Evolutionary conservation across 2,888 invertebrate species (phyloP), one percentile per base, ranked within the genome.

Genomic region (Drosophila planitibia): DNA sequence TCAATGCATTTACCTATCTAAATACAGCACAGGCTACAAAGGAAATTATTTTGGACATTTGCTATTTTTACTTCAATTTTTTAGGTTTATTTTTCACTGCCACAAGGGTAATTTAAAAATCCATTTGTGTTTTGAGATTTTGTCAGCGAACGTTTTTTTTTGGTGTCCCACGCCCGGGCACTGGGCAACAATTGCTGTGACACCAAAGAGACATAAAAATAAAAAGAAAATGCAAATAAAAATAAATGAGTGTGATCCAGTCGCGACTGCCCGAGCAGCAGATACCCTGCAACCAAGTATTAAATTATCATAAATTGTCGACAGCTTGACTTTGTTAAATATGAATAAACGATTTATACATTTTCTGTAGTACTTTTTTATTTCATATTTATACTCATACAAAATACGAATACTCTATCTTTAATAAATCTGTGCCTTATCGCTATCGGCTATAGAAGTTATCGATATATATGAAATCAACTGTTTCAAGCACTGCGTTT

Each of bases 51-150:
- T 47, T 32, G 6, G 51, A 64, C 19, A 37, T 22, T 28, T 59
- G 2, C 30, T 53, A 49, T 51, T 51, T 25, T 47, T 53, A n/a
- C 28, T 37, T 52, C n/a, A 35, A 5, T 35, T 35, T 35, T 4
- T 35, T 35, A 35, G 33, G 12, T 32, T 32, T 12, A 1, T 12
- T 30, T 49, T 47, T 33, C 33, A 58, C 62, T 74, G 88, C 76
- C 86, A 83, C 86, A 74, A 85, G 87, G 87, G 90, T 87, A 87
- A 87, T 87, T 87, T 87, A 90, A 87, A 87, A 90, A 87, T 90
- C 89, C 87, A 87, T 87, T 87, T 87, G 87, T 90, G 86, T 82
- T 87, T 87, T 90, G 90, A 88, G 90, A 88, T 90, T 87, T 89
- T 71, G 75, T 70, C 70, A 74, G 69, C 70, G 58, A 59, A 28